Evolutionary conservation across 2,113 vertebrate genomes (phyloP).

Genomic region (Lampris incognitus): DNA sequence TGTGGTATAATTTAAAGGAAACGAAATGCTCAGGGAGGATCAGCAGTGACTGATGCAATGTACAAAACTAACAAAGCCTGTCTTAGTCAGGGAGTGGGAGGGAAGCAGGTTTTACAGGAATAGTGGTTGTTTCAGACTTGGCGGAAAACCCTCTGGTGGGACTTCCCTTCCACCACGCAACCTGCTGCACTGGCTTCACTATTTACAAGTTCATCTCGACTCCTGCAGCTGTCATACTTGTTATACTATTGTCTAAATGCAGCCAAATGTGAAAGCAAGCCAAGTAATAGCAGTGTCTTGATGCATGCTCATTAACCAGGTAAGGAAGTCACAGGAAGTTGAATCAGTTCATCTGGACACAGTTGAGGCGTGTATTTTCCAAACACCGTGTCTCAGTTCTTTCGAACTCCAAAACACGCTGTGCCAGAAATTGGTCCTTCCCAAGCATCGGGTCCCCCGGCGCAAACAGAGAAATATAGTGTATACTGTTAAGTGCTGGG

Average conservation of each 20-base stretch:
- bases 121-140: slow-evolving; percentile 54
- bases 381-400: too few relatives aligned
- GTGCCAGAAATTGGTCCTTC: too few relatives aligned
- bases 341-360: too few relatives aligned
- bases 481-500: too few relatives aligned
- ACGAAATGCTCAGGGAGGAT: slow-evolving; percentile 69
- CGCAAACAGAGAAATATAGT: too few relatives aligned
- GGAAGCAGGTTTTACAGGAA: slow-evolving; percentile 81
- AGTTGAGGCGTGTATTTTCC: too few relatives aligned
- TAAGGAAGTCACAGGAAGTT: too few relatives aligned
- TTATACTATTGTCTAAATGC: slow-evolving; percentile 42
- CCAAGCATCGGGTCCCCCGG: too few relatives aligned
- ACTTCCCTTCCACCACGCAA: slow-evolving; percentile 67
- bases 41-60: slow-evolving; percentile 76
- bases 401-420: too few relatives aligned
- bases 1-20: slow-evolving; percentile 65
- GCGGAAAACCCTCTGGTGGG: slow-evolving; percentile 49
- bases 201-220: slow-evolving; percentile 28
- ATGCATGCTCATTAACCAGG: too few relatives aligned
- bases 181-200: slow-evolving; percentile 72
- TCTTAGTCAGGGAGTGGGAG: slow-evolving; percentile 73
- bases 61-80: slow-evolving; percentile 70
- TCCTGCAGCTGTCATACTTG: slow-evolving; percentile 52
- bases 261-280: slow-evolving; percentile 13
- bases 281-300: too few relatives aligned